A percentile compares a stretch with the other conserved stretches of the same genome.
These are phyloP conservation scores for Apostichopus californicus DNA, from an alignment of 35 echinoderm and acorn worm genomes.

Conservation along the genomic window DNA sequence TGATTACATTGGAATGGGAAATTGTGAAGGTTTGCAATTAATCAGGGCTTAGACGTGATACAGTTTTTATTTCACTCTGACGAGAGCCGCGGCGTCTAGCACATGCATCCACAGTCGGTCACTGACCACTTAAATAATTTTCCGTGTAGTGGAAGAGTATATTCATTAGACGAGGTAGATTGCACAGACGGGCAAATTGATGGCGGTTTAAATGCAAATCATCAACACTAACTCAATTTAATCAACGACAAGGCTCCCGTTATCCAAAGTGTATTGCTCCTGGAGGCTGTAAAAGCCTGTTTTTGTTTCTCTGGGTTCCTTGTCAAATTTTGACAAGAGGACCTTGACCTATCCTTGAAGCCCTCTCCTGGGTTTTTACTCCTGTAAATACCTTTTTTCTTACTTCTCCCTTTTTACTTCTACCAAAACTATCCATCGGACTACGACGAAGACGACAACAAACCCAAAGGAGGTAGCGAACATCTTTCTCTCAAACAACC, in stretches of 20 bases:
- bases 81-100: not conserved
- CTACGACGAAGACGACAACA: too few species aligned
- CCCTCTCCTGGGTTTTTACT: not conserved
- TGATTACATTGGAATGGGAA: constrained; percentile 50
- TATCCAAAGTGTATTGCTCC: constrained; percentile 14
- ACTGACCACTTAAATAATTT: constrained; percentile 32
- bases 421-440: too few species aligned
- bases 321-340: not conserved
- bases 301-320: constrained; percentile 12
- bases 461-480: too few species aligned
- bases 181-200: not conserved
- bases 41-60: constrained; percentile 35
- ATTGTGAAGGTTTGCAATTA: constrained; percentile 42
- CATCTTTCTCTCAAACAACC: too few species aligned
- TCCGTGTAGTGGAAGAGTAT: not conserved
- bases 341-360: constrained; percentile 7
- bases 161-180: constrained; percentile 26
- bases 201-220: constrained; percentile 37
- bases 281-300: not conserved
- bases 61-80: constrained; percentile 11
- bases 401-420: not conserved
- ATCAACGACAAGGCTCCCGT: constrained; percentile 34
- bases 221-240: constrained; percentile 43
- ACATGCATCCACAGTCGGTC: not conserved
- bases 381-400: not conserved